Evolutionary conservation across 92 coral and sea anemone genomes (phyloP).

Genomic region (Micromussa lordhowensis): DNA sequence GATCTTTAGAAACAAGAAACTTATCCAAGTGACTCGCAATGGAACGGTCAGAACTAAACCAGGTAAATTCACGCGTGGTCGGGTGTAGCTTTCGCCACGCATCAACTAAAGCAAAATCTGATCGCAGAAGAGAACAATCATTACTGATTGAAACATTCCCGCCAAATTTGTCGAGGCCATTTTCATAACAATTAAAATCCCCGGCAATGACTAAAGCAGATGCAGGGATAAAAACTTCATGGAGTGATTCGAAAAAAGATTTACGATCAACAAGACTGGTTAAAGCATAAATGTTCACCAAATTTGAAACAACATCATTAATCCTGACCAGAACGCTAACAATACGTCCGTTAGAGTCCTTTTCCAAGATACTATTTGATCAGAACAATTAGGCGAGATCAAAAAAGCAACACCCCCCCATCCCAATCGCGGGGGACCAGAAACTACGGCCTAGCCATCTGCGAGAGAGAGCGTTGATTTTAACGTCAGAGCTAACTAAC

Average conservation of each 20-base stretch:
- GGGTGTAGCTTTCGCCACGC: slow-evolving; percentile 34
- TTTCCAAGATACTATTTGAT: background rate
- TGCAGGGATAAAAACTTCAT: background rate
- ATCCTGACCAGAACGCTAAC: background rate
- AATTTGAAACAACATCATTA: background rate
- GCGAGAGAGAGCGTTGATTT: background rate
- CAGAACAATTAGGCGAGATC: background rate
- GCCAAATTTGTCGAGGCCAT: slow-evolving; percentile 27
- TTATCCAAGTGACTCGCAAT: slow-evolving; percentile 25
- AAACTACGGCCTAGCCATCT: slow-evolving; percentile 5
- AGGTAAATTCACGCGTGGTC: background rate
- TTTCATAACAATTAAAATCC: slow-evolving; percentile 28
- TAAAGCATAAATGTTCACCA: slow-evolving; percentile 39
- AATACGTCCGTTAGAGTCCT: slow-evolving; percentile 19
- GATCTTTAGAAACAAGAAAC: slow-evolving; percentile 1
- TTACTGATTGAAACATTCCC: background rate
- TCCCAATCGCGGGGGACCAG: slow-evolving; percentile 21
- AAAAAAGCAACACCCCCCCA: background rate
- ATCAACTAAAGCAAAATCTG: slow-evolving; percentile 2
- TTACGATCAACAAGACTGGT: slow-evolving; percentile 23
- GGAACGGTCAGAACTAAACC: slow-evolving; percentile 14
- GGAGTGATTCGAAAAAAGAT: background rate
- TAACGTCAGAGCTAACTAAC: background rate
- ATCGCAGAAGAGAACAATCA: background rate
- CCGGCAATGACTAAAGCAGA: background rate